Evolutionary conservation across 2,797 vertebrate species (phyloP).

Genomic region (Myioborus melanocephalus): DNA sequence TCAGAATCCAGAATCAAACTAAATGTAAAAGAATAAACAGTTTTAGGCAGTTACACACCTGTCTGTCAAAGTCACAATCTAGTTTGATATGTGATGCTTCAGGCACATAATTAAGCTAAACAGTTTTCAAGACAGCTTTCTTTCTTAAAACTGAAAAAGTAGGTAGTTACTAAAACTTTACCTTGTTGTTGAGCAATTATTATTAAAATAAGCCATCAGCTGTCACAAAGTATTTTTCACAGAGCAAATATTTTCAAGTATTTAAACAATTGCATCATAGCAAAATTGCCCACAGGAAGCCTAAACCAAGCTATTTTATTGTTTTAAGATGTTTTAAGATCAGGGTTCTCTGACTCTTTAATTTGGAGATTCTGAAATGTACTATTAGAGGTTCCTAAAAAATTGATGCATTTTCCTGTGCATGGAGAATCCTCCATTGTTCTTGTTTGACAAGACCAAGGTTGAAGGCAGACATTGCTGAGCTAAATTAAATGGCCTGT

Average conservation of each 20-base stretch:
- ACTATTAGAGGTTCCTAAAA: neutral
- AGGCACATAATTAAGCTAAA: neutral
- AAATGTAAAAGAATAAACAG: neutral
- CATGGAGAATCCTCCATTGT: neutral
- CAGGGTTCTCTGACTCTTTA: neutral
- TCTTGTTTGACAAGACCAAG: neutral
- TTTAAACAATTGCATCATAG: neutral
- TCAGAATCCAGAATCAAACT: neutral
- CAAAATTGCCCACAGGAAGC: neutral
- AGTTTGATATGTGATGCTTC: neutral
- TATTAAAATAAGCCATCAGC: neutral
- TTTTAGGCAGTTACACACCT: neutral
- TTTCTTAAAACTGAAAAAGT: neutral
- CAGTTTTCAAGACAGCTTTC: neutral
- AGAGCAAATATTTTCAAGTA: slow-evolving; percentile 5
- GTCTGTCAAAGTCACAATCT: neutral
- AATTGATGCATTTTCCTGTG: neutral
- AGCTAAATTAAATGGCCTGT: neutral
- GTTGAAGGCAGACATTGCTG: neutral
- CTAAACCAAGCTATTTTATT: neutral
- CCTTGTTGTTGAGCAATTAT: neutral
- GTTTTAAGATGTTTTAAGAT: slow-evolving; percentile 6
- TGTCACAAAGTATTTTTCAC: slow-evolving; percentile 14
- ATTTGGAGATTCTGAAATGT: neutral
- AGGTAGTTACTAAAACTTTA: neutral